Base-by-base conservation (phyloP, 2,797 vertebrate genomes). In the Ciconia nigra region DNA sequence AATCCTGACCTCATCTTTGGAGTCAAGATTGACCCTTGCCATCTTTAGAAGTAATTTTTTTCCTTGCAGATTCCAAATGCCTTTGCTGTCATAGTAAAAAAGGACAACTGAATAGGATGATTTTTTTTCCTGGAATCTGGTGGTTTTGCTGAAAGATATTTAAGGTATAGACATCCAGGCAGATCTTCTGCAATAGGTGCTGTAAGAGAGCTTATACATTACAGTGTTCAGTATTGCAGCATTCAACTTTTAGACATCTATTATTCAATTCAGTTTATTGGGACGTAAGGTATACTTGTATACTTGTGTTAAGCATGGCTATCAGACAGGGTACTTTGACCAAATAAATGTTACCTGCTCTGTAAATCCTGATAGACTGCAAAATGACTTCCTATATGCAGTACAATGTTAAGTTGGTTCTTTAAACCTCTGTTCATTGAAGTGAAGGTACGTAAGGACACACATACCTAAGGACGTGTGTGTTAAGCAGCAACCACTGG, bases 191-290 rank as follows among this genome's bases (percentile, higher is more conserved):
- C 22, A 65, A 92, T 15, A 65, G 19, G 9, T 47, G 7, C 5
- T 59, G 4, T 58, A 63, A 18, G 19, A 70, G 4, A 58, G 6
- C 6, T 70, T 58, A 37, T 14, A 4, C 0, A 0, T 74, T 69
- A 62, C 47, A 63, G 29, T 13, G 11, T 52, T 65, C 22, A 47
- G 6, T 52, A 52, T 35, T 63, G 39, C 39, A 85, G 7, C 31
- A 74, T 59, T 41, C 22, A 41, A 25, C 18, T 25, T 58, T 63
- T 58, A 74, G 55, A 42, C 35, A 10, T 33, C 7, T 51, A 9
- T 55, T 44, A 22, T 57, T 84, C 19, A n/a, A 9, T 37, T 51
- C 25, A 15, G 8, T 61, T 61, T 61, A n/a, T 16, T n/a, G 37
- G 73, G 13, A 73, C 7, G 13, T 67, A 15, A 71, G 26, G 9